Percentiles rank a stretch among this genome's conserved stretches.
Conservation (phyloP, 2,888 invertebrate genomes). For the Elegia similella region DNA sequence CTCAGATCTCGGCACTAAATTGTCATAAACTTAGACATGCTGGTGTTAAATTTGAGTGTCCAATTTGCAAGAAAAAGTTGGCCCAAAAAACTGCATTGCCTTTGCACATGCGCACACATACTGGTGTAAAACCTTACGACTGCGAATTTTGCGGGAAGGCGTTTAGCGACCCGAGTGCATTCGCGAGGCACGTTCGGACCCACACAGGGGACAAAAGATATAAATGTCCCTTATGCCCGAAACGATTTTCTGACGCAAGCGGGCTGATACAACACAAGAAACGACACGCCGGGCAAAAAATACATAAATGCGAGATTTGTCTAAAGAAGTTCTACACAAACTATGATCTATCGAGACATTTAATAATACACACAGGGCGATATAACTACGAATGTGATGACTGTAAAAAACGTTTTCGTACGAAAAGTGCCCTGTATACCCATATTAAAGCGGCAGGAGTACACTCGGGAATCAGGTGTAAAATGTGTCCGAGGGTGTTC, state of each 20-base stretch:
- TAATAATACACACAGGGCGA: background rate
- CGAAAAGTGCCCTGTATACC: background rate
- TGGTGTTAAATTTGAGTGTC: background rate
- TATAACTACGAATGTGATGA: background rate
- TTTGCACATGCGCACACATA: conserved; percentile 29
- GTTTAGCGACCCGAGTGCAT: conserved; percentile 39
- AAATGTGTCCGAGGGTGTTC: background rate
- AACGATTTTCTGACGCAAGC: conserved; percentile 36
- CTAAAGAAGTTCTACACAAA: conserved; percentile 26
- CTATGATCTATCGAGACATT: background rate
- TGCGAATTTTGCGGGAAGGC: conserved; percentile 36
- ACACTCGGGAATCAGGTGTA: background rate
- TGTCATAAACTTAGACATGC: background rate
- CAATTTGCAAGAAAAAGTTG: background rate
- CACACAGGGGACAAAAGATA: conserved; percentile 41
- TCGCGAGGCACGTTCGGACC: conserved; percentile 34
- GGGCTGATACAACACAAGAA: conserved; percentile 29
- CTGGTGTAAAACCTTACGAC: conserved; percentile 31
- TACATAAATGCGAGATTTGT: conserved; percentile 32
- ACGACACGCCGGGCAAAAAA: conserved; percentile 28
- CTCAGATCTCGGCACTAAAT: background rate
- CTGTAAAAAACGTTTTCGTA: background rate
- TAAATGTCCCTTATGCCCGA: conserved; percentile 35
- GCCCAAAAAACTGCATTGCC: background rate
- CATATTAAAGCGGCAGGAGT: background rate